A percentile compares a stretch with the other conserved stretches of the same genome.
phyloP scores from a whole-genome alignment of 2,113 vertebrate genomes.

The Perognathus longimembris region DNA sequence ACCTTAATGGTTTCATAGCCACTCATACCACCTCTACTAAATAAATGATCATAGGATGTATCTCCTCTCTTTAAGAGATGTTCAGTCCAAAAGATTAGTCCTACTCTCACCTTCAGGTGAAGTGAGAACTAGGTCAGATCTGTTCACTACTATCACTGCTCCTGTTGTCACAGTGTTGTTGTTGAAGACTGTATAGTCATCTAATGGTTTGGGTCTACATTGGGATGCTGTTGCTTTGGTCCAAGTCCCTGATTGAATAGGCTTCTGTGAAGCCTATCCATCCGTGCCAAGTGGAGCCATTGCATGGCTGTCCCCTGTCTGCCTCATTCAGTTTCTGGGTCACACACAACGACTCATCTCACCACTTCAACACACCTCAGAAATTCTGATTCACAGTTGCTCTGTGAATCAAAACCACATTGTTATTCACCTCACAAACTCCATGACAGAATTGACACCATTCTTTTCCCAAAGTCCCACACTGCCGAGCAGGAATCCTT shows the following conservation, averaged over 20 bases:
- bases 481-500: background rate
- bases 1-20: background rate
- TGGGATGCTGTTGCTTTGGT: background rate
- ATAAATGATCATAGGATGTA: background rate
- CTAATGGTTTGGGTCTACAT: background rate
- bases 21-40: background rate
- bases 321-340: background rate
- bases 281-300: background rate
- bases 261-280: background rate
- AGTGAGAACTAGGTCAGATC: background rate
- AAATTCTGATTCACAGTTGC: background rate
- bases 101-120: background rate
- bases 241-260: background rate
- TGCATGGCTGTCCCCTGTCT: background rate
- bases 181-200: background rate
- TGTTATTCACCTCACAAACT: background rate
- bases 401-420: too few species aligned
- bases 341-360: background rate
- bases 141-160: background rate
- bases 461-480: background rate
- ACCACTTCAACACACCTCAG: background rate
- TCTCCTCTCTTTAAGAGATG: background rate
- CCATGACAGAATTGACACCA: background rate
- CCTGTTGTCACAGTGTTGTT: background rate
- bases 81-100: background rate